Evolutionary conservation across 2,113 vertebrate species (phyloP).

Genomic region (Embiotoca jacksoni): DNA sequence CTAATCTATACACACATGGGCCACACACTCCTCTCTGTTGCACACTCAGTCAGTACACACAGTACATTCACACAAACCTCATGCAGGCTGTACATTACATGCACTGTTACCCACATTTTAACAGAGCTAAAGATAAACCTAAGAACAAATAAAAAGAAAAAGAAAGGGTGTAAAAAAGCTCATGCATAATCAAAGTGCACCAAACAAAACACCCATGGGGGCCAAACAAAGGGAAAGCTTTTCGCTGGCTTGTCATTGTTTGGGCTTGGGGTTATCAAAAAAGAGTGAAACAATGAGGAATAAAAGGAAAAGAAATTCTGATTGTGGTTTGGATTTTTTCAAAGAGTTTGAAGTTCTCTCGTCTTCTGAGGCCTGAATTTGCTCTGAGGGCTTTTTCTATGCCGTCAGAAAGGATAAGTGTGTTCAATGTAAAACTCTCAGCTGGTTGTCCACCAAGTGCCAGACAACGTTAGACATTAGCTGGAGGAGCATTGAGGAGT

Average conservation of each 20-base stretch:
- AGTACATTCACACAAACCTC: background rate
- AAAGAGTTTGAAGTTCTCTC: constrained; percentile 7
- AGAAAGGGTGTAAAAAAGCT: background rate
- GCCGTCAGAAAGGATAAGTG: constrained; percentile 1
- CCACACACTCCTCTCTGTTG: too few relatives aligned
- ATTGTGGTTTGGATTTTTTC: constrained; percentile 8
- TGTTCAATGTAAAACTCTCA: too few relatives aligned
- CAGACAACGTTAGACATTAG: too few relatives aligned
- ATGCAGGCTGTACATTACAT: too few relatives aligned
- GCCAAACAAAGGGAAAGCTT: constrained; percentile 23
- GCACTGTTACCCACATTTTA: background rate
- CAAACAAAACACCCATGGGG: constrained; percentile 13
- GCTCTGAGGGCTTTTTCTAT: background rate
- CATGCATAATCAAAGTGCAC: constrained; percentile 29
- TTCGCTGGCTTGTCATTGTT: background rate
- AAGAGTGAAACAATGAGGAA: background rate
- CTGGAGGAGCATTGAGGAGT: too few relatives aligned
- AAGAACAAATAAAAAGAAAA: constrained; percentile 6
- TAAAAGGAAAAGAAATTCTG: background rate
- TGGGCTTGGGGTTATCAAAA: constrained; percentile 19
- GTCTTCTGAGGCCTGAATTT: background rate
- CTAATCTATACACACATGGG: background rate
- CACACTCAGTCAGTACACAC: background rate
- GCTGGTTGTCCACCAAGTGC: too few relatives aligned
- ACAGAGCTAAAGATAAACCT: constrained; percentile 6